Evolutionary conservation across 2,888 invertebrate species (phyloP).

Genomic region (Andrena flavipes): DNA sequence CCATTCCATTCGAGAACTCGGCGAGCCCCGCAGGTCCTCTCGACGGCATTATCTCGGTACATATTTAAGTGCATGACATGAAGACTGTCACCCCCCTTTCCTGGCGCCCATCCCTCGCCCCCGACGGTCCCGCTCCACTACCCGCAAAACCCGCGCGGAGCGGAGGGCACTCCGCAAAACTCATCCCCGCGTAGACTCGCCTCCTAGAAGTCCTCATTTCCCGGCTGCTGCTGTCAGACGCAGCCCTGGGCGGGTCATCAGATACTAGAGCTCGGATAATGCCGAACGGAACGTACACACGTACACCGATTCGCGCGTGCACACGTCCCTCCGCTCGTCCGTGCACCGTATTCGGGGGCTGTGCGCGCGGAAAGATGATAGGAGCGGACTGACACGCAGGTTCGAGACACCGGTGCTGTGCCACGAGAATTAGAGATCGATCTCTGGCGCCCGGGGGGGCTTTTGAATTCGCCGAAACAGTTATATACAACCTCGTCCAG

Average conservation of each 20-base stretch:
- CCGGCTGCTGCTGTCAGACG: conserved; percentile 82
- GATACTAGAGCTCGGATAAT: conserved; percentile 82
- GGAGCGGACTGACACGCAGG: conserved; percentile 25
- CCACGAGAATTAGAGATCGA: conserved; percentile 11
- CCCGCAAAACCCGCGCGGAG: conserved; percentile 60
- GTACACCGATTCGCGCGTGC: conserved; percentile 38
- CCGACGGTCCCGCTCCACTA: conserved; percentile 43
- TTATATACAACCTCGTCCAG: too few relatives aligned
- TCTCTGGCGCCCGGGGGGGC: background rate
- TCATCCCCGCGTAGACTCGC: conserved; percentile 66
- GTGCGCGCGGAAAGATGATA: conserved; percentile 38
- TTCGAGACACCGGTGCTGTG: conserved; percentile 8
- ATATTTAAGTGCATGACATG: conserved; percentile 83
- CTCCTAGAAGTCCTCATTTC: conserved; percentile 82
- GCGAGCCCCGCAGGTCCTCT: conserved; percentile 75
- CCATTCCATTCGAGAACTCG: conserved; percentile 78
- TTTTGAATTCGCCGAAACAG: too few relatives aligned
- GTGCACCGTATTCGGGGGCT: conserved; percentile 6
- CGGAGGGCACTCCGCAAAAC: conserved; percentile 69
- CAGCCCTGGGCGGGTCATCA: conserved; percentile 84
- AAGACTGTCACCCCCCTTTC: conserved; percentile 75
- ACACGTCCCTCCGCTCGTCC: conserved; percentile 17
- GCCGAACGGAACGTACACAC: conserved; percentile 75
- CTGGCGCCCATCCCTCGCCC: conserved; percentile 50
- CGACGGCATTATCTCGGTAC: conserved; percentile 83